These are phyloP conservation scores for Hippopotamyrus pictus DNA, from an alignment of 2,797 vertebrate species.

Conservation along the genomic window DNA sequence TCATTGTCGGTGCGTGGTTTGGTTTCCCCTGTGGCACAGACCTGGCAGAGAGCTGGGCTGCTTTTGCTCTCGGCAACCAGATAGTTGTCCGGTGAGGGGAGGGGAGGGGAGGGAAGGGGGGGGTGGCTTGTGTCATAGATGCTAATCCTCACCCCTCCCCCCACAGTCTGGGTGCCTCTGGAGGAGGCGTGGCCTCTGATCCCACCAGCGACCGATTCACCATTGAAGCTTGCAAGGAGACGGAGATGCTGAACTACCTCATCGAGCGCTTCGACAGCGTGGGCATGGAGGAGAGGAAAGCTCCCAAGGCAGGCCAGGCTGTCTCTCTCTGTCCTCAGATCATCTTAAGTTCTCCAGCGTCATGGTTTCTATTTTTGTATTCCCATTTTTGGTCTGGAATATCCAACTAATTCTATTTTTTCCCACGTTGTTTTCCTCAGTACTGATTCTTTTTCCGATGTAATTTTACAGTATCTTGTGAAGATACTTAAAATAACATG, in stretches of 20 bases:
- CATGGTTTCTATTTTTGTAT: not conserved
- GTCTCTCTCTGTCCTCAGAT: not conserved
- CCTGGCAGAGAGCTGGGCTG: not conserved
- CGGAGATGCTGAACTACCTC: slow-evolving; percentile 99
- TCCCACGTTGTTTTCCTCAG: not conserved
- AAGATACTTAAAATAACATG: not conserved
- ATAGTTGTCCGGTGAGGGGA: not conserved
- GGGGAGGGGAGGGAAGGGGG: not conserved
- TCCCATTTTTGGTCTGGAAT: not conserved
- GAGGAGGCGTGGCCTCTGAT: slow-evolving; percentile 74
- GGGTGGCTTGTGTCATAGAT: not conserved
- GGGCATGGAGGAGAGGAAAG: slow-evolving; percentile 97
- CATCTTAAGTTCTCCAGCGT: not conserved
- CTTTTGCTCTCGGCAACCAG: not conserved
- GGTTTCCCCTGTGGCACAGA: not conserved
- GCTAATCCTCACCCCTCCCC: not conserved
- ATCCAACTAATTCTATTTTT: not conserved
- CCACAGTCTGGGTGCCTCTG: slow-evolving; percentile 77
- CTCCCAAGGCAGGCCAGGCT: slow-evolving; percentile 78
- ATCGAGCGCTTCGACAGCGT: slow-evolving; percentile 99
- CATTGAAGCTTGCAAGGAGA: slow-evolving; percentile 95
- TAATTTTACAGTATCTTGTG: not conserved
- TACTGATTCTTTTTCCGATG: not conserved
- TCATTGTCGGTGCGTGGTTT: not conserved
- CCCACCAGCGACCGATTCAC: slow-evolving; percentile 89